Evolutionary conservation across 2,888 invertebrate species (phyloP).

Genomic region (Abrostola triplasia): DNA sequence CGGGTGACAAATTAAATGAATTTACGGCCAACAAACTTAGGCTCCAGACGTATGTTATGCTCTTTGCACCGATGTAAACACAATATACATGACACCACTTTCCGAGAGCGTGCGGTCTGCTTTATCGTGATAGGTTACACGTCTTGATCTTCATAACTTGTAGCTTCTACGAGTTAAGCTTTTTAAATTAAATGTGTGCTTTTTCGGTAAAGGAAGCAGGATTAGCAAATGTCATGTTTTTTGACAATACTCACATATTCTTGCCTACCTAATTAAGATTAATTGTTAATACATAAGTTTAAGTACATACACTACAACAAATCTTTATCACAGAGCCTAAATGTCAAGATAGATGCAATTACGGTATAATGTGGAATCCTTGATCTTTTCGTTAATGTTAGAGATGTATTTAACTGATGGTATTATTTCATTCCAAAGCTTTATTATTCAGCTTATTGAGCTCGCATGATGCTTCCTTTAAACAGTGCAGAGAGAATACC

Average conservation of each 20-base stretch:
- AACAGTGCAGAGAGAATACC: constrained; percentile 5
- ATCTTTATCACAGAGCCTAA: background rate
- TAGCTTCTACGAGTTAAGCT: constrained; percentile 24
- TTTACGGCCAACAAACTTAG: constrained; percentile 64
- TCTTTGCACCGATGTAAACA: constrained; percentile 44
- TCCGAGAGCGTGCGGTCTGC: constrained; percentile 22
- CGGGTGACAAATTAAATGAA: constrained; percentile 78
- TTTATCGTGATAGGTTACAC: constrained; percentile 33
- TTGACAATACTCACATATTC: background rate
- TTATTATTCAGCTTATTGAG: constrained; percentile 5
- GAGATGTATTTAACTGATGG: background rate
- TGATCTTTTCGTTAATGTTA: constrained; percentile 6
- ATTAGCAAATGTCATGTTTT: background rate
- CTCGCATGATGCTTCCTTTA: constrained; percentile 10
- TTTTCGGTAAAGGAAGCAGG: constrained; percentile 9
- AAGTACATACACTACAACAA: too few relatives aligned
- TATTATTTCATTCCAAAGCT: constrained; percentile 7
- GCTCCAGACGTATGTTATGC: constrained; percentile 48
- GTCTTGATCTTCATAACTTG: constrained; percentile 46
- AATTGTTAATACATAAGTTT: too few relatives aligned
- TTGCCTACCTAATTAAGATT: too few relatives aligned
- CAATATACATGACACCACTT: constrained; percentile 40
- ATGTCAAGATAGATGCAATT: background rate
- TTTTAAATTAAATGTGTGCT: constrained; percentile 18
- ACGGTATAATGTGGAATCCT: background rate